Evolutionary conservation across 2,888 invertebrate species (phyloP), one percentile per base, ranked within the genome.

Genomic region (Gastracanthus pulcherrimus): DNA sequence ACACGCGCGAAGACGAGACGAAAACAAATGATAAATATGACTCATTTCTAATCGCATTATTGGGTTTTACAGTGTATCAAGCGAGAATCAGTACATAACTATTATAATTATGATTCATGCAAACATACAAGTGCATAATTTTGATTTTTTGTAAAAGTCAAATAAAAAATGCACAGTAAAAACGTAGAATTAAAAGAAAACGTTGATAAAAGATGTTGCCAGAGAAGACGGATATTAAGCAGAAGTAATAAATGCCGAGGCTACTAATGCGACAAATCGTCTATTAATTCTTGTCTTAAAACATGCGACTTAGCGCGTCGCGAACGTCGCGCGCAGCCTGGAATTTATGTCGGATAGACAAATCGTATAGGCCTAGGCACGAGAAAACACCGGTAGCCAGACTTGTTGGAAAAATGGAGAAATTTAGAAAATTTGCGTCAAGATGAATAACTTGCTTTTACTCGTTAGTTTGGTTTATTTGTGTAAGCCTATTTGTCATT

Each of bases 11-110:
- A 36, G 34, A 34, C 16, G 36, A 64, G 26, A 36, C 36, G 9
- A 64, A 36, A 23, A 64, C 36, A 7, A 23, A 64, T 64, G 62
- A 64, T 64, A 36, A 62, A 36, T 64, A 19, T 64, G 34, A 64
- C 29, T 64, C 36, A 64, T 19, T 19, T 4, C 11, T 64, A 26
- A 64, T 62, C 62, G 19, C 36, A 64, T 23, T 36, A 9, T 64
- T 64, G 11, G n/a, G 19, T 7, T 62, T 34, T 36, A 62, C 29
- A 26, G 2, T 9, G 34, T 62, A 36, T 9, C 62, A 2, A 45
- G 16, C 5, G 45, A 45, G n/a, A 58, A 58, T 23, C 2, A 55
- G 11, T 26, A 7, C 4, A 11, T 55, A 11, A 13, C 4, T 29
- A 23, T n/a, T n/a, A n/a, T n/a, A n/a, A n/a, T n/a, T n/a, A n/a